phyloP scores from a whole-genome alignment of 2,113 vertebrate species.

The Gymnocephalus cernua region DNA sequence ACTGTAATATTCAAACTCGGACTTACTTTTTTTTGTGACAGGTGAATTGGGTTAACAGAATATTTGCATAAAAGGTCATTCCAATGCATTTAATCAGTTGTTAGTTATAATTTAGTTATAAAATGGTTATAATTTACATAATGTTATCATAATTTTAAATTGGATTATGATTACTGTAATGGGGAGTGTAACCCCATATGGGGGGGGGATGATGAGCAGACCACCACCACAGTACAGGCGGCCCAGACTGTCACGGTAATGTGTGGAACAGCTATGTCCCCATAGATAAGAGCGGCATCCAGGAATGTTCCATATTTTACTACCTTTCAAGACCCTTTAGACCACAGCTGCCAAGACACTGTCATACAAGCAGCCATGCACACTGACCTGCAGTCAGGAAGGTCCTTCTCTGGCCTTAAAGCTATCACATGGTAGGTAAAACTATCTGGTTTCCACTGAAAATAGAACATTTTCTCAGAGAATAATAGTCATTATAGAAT shows the following conservation, averaged over 20 bases:
- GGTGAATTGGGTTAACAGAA: background rate
- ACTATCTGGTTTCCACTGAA: conserved; percentile 12
- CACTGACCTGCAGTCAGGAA: conserved; percentile 61
- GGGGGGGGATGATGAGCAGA: conserved; percentile 40
- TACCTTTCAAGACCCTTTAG: conserved; percentile 45
- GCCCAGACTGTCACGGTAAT: conserved; percentile 78
- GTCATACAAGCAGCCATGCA: conserved; percentile 56
- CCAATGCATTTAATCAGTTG: background rate
- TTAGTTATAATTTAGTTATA: conserved; percentile 5
- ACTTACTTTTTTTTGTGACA: background rate
- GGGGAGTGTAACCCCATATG: conserved; percentile 4
- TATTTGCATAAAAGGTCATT: background rate
- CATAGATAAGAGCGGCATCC: conserved; percentile 41
- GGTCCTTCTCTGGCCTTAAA: conserved; percentile 46
- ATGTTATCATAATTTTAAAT: background rate
- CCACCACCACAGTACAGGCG: conserved; percentile 21
- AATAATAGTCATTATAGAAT: conserved; percentile 25
- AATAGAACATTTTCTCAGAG: conserved; percentile 15
- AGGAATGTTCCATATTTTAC: conserved; percentile 40
- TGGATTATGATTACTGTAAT: background rate
- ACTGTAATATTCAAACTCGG: background rate
- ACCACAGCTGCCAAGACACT: conserved; percentile 67
- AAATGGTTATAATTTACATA: background rate
- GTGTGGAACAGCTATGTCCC: conserved; percentile 82
- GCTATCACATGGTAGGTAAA: conserved; percentile 12